These are phyloP conservation scores for Erebia palarica DNA, from an alignment of 2,888 invertebrate species.

Conservation along the genomic window DNA sequence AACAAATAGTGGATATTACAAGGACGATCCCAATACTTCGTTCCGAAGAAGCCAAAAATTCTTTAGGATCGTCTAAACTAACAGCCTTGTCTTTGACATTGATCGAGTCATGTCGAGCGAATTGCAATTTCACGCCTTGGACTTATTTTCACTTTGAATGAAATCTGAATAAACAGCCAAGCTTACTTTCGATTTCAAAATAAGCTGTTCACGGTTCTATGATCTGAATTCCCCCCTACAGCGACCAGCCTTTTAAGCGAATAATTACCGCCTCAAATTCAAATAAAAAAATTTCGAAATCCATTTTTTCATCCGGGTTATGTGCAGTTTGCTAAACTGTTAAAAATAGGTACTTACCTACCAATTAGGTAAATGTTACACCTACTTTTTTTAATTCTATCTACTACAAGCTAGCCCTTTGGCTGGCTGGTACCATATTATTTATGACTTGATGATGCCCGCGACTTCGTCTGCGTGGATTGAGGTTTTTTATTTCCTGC, in stretches of 20 bases:
- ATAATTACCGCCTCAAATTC: neutral
- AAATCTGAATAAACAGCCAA: slow-evolving; percentile 9
- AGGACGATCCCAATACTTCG: neutral
- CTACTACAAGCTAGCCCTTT: no score
- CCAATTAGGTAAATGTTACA: no score
- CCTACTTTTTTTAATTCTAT: no score
- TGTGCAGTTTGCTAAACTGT: no score
- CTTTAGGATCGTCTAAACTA: neutral
- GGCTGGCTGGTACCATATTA: no score
- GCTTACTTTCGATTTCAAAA: slow-evolving; percentile 15
- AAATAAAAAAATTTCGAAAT: neutral
- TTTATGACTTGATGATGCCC: no score
- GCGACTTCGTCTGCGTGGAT: no score
- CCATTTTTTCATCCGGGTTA: neutral
- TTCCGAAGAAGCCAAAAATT: slow-evolving; percentile 5
- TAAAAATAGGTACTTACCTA: no score
- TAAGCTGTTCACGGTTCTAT: neutral
- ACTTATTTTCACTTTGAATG: slow-evolving; percentile 28
- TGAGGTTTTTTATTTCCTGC: no score
- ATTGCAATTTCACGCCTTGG: slow-evolving; percentile 31
- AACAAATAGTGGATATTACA: neutral
- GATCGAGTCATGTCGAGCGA: slow-evolving; percentile 24
- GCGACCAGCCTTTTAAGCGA: neutral
- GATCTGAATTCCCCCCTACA: neutral
- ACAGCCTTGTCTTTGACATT: slow-evolving; percentile 30